Conservation (phyloP, 2,113 vertebrate genomes). For the Drymodes brunneopygia region DNA sequence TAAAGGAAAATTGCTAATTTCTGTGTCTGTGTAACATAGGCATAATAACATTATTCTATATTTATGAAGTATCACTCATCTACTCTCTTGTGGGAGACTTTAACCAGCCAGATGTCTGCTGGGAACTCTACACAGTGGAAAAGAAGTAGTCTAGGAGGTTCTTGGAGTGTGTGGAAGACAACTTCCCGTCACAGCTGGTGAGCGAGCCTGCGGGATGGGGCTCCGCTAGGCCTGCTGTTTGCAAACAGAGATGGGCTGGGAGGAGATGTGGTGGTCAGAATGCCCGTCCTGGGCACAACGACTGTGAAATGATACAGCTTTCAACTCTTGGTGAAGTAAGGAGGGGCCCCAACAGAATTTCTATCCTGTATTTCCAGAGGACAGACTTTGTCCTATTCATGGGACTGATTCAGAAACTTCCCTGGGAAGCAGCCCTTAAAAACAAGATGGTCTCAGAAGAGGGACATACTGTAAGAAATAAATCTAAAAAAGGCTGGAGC, state of each 20-base stretch:
- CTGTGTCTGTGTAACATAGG: neutral
- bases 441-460: neutral
- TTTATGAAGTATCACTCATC: neutral
- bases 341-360: neutral
- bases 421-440: neutral
- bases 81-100: neutral
- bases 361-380: neutral
- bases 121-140: too few relatives aligned
- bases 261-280: neutral
- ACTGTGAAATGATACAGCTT: neutral
- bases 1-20: neutral
- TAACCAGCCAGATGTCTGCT: neutral
- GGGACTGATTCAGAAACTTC: neutral
- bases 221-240: neutral
- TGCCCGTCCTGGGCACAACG: too few relatives aligned
- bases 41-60: neutral
- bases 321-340: neutral
- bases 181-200: neutral
- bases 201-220: neutral
- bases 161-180: neutral
- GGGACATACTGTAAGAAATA: neutral
- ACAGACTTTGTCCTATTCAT: accelerated
- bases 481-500: neutral
- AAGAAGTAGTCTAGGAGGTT: neutral
- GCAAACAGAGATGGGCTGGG: neutral